These are phyloP conservation scores for Falco naumanni DNA, from an alignment of 2,797 vertebrate species.

Conservation along the genomic window DNA sequence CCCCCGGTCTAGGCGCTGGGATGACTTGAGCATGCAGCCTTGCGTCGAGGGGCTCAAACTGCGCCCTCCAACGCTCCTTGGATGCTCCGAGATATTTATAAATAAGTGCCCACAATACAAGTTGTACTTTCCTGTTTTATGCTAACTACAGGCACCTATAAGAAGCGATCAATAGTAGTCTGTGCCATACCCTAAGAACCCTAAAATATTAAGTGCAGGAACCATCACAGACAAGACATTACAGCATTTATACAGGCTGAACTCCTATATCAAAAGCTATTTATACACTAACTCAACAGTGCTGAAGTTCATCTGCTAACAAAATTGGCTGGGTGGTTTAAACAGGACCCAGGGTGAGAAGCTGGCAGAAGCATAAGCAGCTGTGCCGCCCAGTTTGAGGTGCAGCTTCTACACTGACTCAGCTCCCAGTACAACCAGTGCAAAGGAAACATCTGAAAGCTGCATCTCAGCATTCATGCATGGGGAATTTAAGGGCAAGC, in stretches of 20 bases:
- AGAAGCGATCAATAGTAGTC: slow-evolving; percentile 29
- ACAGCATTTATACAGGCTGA: background rate
- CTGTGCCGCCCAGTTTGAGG: background rate
- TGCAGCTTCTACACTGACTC: background rate
- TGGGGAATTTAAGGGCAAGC: background rate
- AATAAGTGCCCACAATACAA: background rate
- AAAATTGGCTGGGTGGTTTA: background rate
- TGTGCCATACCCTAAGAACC: slow-evolving; percentile 53
- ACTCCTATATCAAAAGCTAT: slow-evolving; percentile 38
- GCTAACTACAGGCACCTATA: slow-evolving; percentile 41
- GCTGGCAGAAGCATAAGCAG: background rate
- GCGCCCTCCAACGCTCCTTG: background rate
- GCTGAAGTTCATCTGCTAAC: background rate
- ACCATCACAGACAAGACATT: slow-evolving; percentile 55
- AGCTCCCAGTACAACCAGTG: background rate
- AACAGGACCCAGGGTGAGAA: background rate
- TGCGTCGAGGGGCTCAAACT: background rate
- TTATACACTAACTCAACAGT: slow-evolving; percentile 41
- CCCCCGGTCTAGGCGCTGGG: background rate
- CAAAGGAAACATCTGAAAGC: background rate
- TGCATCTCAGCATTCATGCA: background rate
- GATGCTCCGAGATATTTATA: background rate
- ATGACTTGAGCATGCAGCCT: background rate
- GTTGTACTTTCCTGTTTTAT: slow-evolving; percentile 12
- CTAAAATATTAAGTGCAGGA: slow-evolving; percentile 64